Conservation (phyloP, 2,888 invertebrate genomes). For the Apodemia duryi region DNA sequence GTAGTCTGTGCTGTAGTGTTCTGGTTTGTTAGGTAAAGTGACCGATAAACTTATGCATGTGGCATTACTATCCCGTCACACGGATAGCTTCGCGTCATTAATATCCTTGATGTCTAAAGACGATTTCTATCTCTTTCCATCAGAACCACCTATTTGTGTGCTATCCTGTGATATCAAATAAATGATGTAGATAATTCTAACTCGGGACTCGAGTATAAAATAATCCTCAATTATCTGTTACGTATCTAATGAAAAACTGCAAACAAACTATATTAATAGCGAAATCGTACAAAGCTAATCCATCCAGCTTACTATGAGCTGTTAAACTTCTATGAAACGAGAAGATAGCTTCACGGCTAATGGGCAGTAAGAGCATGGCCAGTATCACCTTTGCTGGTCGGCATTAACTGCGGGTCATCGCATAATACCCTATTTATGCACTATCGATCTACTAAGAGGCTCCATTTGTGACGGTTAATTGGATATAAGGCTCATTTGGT, state of each 20-base stretch:
- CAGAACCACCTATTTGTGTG: too few relatives aligned
- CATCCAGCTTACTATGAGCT: neutral
- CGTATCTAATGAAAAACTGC: neutral
- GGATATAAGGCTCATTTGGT: constrained; percentile 18
- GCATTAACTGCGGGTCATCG: constrained; percentile 35
- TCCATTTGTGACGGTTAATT: constrained; percentile 29
- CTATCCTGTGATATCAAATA: too few relatives aligned
- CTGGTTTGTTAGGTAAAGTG: too few relatives aligned
- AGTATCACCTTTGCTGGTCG: neutral
- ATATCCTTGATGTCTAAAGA: too few relatives aligned
- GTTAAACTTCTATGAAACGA: neutral
- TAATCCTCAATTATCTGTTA: neutral
- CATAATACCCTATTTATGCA: constrained; percentile 50
- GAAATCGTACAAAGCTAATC: constrained; percentile 12
- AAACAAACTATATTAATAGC: neutral
- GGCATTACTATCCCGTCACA: too few relatives aligned
- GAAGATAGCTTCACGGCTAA: neutral
- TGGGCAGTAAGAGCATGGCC: neutral
- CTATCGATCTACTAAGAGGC: constrained; percentile 38
- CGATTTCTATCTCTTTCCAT: too few relatives aligned
- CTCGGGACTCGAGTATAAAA: neutral
- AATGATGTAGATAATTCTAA: too few relatives aligned
- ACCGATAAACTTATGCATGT: too few relatives aligned
- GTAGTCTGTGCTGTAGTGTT: too few relatives aligned
- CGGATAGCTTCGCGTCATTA: too few relatives aligned